These are phyloP conservation scores for Ceratitis capitata DNA, from an alignment of 1,140 invertebrate species.

Conservation along the genomic window DNA sequence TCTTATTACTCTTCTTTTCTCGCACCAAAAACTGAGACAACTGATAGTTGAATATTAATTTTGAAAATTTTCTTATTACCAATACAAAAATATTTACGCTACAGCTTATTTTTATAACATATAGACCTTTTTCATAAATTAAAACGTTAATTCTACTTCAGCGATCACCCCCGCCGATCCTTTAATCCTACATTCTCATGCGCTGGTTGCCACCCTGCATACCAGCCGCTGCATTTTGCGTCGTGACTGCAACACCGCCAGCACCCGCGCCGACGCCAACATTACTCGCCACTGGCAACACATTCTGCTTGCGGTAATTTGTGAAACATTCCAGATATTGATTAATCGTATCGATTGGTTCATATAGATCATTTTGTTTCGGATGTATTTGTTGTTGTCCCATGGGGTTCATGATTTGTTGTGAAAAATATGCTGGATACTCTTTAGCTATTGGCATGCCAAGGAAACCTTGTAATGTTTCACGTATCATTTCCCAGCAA, in stretches of 20 bases:
- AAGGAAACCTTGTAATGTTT: slow-evolving; percentile 92
- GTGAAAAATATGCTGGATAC: slow-evolving; percentile 72
- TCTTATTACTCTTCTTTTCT: too few species aligned
- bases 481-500: slow-evolving; percentile 91
- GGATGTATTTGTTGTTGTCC: slow-evolving; percentile 64
- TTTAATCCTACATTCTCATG: neutral
- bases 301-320: slow-evolving; percentile 78
- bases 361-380: slow-evolving; percentile 83
- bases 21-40: too few species aligned
- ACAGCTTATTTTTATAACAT: too few species aligned
- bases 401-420: slow-evolving; percentile 63
- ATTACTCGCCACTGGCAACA: slow-evolving; percentile 6
- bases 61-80: too few species aligned
- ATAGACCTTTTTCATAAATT: too few species aligned
- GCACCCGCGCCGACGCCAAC: neutral
- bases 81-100: neutral
- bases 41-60: too few species aligned
- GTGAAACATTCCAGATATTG: slow-evolving; percentile 96
- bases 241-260: neutral
- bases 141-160: too few species aligned
- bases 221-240: neutral
- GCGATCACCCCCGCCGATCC: too few species aligned
- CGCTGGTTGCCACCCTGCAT: slow-evolving; percentile 11
- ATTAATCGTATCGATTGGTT: slow-evolving; percentile 90
- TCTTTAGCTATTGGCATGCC: slow-evolving; percentile 77